phyloP scores from a whole-genome alignment of 2,888 invertebrate genomes.

The Ophion ellenae region DNA sequence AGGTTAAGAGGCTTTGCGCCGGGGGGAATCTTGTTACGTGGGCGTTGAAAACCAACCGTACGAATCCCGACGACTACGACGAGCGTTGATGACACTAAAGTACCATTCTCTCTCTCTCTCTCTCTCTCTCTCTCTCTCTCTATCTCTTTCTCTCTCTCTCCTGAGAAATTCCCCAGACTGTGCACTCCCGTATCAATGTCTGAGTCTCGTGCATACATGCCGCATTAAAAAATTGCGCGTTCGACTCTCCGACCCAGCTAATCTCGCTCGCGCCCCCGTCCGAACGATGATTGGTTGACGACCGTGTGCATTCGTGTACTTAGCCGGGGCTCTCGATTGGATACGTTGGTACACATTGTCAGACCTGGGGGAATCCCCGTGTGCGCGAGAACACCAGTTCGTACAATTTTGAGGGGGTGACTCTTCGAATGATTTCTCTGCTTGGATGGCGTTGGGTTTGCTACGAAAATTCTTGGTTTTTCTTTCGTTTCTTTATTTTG shows the following conservation, averaged over 20 bases:
- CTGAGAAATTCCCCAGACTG: conserved; percentile 55
- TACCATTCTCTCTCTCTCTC: conserved; percentile 12
- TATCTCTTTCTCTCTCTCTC: background rate
- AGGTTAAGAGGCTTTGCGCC: conserved; percentile 79
- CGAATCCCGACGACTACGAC: conserved; percentile 79
- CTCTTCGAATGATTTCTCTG: conserved; percentile 11
- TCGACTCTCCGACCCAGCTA: conserved; percentile 57
- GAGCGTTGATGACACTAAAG: conserved; percentile 57
- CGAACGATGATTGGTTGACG: conserved; percentile 30
- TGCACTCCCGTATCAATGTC: conserved; percentile 34
- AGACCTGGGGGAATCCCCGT: conserved; percentile 23
- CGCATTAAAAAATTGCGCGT: conserved; percentile 33
- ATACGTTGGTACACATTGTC: conserved; percentile 17
- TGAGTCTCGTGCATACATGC: conserved; percentile 15
- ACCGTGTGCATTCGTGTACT: conserved; percentile 34
- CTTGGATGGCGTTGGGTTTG: background rate
- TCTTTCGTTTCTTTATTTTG: too few species aligned
- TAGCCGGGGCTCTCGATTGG: conserved; percentile 39
- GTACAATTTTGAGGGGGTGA: conserved; percentile 14
- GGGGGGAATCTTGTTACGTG: conserved; percentile 80
- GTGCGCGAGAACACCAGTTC: conserved; percentile 38
- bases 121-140: background rate
- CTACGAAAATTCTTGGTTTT: too few species aligned
- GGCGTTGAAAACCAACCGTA: conserved; percentile 80
- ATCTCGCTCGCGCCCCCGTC: conserved; percentile 55